These are phyloP conservation scores for Puntigrus tetrazona DNA, from an alignment of 2,113 vertebrate genomes.

Conservation along the genomic window DNA sequence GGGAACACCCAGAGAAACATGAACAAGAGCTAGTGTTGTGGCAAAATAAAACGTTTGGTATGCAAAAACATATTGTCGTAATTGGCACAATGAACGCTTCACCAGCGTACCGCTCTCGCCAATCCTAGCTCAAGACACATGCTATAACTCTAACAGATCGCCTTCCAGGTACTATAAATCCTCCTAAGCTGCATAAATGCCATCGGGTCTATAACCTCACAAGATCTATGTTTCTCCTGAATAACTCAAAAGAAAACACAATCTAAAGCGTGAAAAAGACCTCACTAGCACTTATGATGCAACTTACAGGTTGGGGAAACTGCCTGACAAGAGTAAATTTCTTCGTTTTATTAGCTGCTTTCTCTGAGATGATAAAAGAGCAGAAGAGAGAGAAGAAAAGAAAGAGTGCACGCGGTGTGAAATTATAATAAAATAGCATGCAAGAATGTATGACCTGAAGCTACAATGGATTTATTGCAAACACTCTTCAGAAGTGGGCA, in stretches of 20 bases:
- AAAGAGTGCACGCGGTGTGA: neutral
- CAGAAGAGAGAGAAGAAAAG: neutral
- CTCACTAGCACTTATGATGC: neutral
- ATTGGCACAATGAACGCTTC: neutral
- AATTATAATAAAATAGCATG: neutral
- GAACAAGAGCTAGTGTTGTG: neutral
- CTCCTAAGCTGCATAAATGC: neutral
- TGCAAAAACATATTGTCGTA: neutral
- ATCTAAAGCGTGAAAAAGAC: neutral
- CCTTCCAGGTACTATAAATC: neutral
- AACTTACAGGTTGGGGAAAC: neutral
- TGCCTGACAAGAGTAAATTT: neutral
- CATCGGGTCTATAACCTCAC: neutral
- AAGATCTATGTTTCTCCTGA: neutral
- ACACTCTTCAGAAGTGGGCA: neutral
- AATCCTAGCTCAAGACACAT: neutral
- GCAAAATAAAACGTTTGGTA: neutral
- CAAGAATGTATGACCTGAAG: neutral
- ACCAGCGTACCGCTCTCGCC: neutral
- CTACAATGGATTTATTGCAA: conserved; percentile 15
- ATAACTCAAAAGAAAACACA: neutral
- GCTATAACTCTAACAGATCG: neutral
- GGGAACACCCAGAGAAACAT: too few species aligned
- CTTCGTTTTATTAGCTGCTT: neutral
- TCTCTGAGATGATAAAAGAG: neutral